Conservation (phyloP, 2,888 invertebrate genomes). For the Macrosiphum euphorbiae region DNA sequence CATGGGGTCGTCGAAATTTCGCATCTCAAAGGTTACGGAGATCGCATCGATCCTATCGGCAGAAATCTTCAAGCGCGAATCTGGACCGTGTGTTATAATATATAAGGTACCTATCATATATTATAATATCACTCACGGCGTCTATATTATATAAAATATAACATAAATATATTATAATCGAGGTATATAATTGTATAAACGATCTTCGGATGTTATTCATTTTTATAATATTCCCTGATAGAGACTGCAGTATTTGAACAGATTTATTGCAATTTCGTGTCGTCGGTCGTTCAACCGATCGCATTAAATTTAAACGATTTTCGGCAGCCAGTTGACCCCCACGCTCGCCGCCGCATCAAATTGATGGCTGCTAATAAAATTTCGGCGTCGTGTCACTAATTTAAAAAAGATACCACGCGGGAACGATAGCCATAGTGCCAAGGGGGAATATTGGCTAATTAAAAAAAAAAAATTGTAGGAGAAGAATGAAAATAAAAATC, state of each 20-base stretch:
- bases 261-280: conserved; percentile 10
- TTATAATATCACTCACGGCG: not conserved
- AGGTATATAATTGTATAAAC: not conserved
- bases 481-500: conserved; percentile 50
- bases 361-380: conserved; percentile 47
- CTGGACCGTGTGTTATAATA: not conserved
- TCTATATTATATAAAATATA: not conserved
- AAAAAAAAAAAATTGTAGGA: conserved; percentile 20
- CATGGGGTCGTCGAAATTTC: not conserved
- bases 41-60: not conserved
- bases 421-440: not conserved
- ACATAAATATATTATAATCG: not conserved
- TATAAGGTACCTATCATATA: not conserved
- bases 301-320: not conserved
- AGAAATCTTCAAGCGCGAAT: not conserved
- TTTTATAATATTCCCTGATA: not conserved
- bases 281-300: conserved; percentile 1
- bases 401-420: conserved; percentile 23
- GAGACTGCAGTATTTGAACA: not conserved
- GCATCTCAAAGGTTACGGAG: not conserved
- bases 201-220: not conserved
- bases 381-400: conserved; percentile 30
- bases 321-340: conserved; percentile 34
- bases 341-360: not conserved
- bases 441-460: conserved; percentile 48